These are phyloP conservation scores for Picus viridis DNA, from an alignment of 2,797 vertebrate species.

Conservation along the genomic window DNA sequence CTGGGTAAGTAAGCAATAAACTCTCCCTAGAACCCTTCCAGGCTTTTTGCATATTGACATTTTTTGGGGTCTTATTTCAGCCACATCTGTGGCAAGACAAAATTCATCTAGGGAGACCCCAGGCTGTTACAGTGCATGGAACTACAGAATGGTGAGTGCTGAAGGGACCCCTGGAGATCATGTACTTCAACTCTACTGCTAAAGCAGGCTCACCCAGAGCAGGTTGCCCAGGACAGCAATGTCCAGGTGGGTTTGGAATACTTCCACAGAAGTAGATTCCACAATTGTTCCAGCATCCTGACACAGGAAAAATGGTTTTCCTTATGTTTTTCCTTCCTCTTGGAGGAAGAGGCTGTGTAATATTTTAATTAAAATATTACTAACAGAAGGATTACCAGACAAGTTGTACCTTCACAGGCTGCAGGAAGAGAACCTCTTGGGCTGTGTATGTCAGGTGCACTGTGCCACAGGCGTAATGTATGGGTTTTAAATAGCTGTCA, in stretches of 20 bases:
- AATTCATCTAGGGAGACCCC: not conserved
- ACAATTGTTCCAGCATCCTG: not conserved
- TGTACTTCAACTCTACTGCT: not conserved
- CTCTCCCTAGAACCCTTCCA: accelerated
- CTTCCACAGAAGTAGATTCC: not conserved
- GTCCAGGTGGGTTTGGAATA: not conserved
- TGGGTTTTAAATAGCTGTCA: constrained; percentile 73
- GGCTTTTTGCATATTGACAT: not conserved
- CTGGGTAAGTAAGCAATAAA: not conserved
- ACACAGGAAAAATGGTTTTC: not conserved
- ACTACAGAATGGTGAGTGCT: not conserved
- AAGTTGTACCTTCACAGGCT: not conserved
- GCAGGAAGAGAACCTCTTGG: not conserved
- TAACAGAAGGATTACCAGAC: not conserved
- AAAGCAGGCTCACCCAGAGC: not conserved
- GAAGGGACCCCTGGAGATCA: not conserved
- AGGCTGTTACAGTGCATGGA: not conserved
- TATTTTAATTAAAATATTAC: not conserved
- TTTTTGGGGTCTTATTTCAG: not conserved
- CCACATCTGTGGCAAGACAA: not conserved
- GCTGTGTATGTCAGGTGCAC: not conserved
- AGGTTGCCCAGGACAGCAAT: not conserved
- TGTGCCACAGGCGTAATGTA: constrained; percentile 26
- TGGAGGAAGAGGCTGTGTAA: not conserved
- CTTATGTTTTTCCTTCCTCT: not conserved